Evolutionary conservation across 2,113 vertebrate species (phyloP).

Genomic region (Oreotragus oreotragus): DNA sequence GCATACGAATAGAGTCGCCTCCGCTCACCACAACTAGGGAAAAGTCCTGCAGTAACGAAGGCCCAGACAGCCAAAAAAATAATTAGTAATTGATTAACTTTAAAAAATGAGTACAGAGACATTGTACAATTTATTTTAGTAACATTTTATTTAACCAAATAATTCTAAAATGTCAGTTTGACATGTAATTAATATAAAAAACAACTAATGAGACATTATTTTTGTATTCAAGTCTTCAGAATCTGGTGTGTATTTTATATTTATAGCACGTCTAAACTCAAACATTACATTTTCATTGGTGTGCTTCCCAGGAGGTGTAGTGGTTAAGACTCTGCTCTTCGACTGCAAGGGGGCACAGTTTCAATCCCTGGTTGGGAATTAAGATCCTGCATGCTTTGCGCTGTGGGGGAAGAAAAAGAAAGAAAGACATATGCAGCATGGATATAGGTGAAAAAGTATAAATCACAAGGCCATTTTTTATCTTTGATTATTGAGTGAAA

Average conservation of each 20-base stretch:
- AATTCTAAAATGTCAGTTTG: not conserved
- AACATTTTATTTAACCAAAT: not conserved
- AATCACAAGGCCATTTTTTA: not conserved
- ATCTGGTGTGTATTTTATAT: not conserved
- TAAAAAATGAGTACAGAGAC: not conserved
- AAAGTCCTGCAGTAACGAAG: not conserved
- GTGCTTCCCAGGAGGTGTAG: not conserved
- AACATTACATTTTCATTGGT: not conserved
- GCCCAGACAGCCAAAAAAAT: not conserved
- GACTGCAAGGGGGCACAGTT: not conserved
- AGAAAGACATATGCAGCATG: not conserved
- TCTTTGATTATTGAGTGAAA: not conserved
- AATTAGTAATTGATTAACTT: not conserved
- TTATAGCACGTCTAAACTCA: not conserved
- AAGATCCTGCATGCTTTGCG: not conserved
- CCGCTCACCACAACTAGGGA: not conserved
- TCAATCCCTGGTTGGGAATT: not conserved
- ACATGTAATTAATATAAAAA: not conserved
- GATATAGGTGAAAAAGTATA: not conserved
- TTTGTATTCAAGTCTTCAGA: slow-evolving; percentile 15
- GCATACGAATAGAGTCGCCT: accelerated
- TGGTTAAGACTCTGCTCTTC: not conserved
- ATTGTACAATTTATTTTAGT: not conserved
- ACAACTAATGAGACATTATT: not conserved
- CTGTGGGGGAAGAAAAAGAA: not conserved